A percentile compares a stretch with the other conserved stretches of the same genome.
phyloP scores from a whole-genome alignment of 2,113 vertebrate species.

The Chiloscyllium plagiosum region DNA sequence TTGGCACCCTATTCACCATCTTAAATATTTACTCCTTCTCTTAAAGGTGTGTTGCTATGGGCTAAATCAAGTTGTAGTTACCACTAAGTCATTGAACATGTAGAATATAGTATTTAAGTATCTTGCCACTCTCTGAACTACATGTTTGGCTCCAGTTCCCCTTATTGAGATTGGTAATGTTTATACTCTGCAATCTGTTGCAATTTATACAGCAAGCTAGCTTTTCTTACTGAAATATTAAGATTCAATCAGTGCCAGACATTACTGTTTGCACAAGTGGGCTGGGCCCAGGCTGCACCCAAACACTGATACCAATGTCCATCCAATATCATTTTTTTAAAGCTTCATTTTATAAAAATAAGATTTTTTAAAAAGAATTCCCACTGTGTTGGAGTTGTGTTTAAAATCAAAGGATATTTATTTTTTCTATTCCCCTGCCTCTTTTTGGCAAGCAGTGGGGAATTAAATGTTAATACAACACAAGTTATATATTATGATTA shows the following conservation, averaged over 20 bases:
- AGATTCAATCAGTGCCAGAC: not conserved
- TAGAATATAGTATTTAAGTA: not conserved
- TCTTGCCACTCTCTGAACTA: not conserved
- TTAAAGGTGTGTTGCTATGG: not conserved
- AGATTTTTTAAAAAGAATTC: not conserved
- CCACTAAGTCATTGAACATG: not conserved
- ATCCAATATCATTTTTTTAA: not conserved
- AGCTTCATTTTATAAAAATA: not conserved
- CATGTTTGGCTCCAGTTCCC: not conserved
- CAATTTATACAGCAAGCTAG: not conserved
- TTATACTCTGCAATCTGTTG: not conserved
- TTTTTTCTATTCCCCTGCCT: not conserved
- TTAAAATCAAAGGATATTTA: not conserved
- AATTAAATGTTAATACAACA: not conserved
- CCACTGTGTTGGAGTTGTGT: not conserved
- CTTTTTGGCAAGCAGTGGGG: not conserved
- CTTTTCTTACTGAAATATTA: constrained; percentile 1
- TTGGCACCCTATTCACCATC: not conserved
- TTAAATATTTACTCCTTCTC: not conserved
- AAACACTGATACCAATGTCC: not conserved
- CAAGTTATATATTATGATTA: not conserved
- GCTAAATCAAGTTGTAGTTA: too few relatives aligned
- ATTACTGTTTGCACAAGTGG: not conserved
- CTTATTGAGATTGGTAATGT: not conserved
- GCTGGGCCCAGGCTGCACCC: not conserved